Evolutionary conservation across 2,888 invertebrate species (phyloP).

Genomic region (Ophioninae sp.): DNA sequence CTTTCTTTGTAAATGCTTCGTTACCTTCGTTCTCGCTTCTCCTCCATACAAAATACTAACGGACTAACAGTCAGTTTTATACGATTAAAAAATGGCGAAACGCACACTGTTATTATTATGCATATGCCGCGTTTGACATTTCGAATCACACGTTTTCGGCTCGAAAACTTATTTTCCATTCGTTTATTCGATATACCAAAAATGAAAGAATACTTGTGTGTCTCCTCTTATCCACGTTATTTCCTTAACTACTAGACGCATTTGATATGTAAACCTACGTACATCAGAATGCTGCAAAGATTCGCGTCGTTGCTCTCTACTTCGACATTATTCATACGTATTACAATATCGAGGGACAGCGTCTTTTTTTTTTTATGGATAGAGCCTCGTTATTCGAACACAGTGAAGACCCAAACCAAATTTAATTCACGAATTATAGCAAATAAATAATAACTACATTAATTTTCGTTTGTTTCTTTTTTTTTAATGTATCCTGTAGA

Average conservation of each 20-base stretch:
- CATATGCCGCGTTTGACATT: conserved; percentile 34
- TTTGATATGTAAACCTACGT: conserved; percentile 51
- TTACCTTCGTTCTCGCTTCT: conserved; percentile 38
- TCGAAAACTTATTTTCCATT: conserved; percentile 9
- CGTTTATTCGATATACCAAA: conserved; percentile 19
- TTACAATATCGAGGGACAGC: conserved; percentile 45
- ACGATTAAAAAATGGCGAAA: conserved; percentile 18
- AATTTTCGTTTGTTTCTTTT: background rate
- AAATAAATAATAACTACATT: background rate
- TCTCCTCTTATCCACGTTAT: conserved; percentile 15
- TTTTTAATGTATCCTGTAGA: background rate
- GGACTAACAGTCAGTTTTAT: conserved; percentile 17
- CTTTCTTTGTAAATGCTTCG: conserved; percentile 48
- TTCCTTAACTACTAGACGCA: conserved; percentile 54
- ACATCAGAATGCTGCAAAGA: conserved; percentile 51
- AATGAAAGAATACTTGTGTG: conserved; percentile 3
- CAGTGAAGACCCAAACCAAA: background rate
- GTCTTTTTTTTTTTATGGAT: background rate
- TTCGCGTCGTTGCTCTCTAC: conserved; percentile 19
- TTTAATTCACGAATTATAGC: background rate
- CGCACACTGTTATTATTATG: conserved; percentile 32
- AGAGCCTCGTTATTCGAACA: conserved; percentile 19
- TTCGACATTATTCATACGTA: conserved; percentile 12
- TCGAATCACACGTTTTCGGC: conserved; percentile 34
- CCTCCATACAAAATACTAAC: conserved; percentile 30